Evolutionary conservation across 2,797 vertebrate species (phyloP).

Genomic region (Cyprinella venusta): DNA sequence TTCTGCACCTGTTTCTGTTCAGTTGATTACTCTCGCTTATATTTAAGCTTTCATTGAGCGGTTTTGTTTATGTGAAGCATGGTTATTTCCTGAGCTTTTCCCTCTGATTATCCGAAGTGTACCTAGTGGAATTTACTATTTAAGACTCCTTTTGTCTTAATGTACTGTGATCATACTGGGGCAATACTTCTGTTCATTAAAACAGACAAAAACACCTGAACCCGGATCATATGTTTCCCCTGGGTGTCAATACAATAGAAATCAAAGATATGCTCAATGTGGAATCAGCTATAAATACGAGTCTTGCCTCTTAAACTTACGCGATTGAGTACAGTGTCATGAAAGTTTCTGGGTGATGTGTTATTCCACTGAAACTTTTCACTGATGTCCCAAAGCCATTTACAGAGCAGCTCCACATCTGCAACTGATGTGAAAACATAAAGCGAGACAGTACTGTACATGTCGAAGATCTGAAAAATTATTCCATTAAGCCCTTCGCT

Average conservation of each 20-base stretch:
- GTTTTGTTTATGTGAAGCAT: too few relatives aligned
- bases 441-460: constrained; percentile 40
- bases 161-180: too few relatives aligned
- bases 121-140: not conserved
- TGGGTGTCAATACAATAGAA: not conserved
- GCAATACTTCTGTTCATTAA: too few relatives aligned
- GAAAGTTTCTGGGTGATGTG: not conserved
- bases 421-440: constrained; percentile 52
- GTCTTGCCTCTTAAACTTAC: not conserved
- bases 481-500: constrained; percentile 65
- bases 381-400: constrained; percentile 15
- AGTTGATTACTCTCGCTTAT: too few relatives aligned
- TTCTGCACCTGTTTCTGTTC: too few relatives aligned
- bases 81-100: too few relatives aligned
- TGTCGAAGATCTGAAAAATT: constrained; percentile 66
- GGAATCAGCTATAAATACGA: not conserved
- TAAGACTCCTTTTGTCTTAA: not conserved
- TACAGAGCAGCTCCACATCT: not conserved
- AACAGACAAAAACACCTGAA: not conserved
- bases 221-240: not conserved
- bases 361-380: constrained; percentile 10
- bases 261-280: not conserved
- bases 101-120: too few relatives aligned
- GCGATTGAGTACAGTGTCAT: constrained; percentile 10
- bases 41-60: too few relatives aligned